These are phyloP conservation scores for Tenthredo distinguenda DNA, from an alignment of 2,888 invertebrate genomes.

Conservation along the genomic window DNA sequence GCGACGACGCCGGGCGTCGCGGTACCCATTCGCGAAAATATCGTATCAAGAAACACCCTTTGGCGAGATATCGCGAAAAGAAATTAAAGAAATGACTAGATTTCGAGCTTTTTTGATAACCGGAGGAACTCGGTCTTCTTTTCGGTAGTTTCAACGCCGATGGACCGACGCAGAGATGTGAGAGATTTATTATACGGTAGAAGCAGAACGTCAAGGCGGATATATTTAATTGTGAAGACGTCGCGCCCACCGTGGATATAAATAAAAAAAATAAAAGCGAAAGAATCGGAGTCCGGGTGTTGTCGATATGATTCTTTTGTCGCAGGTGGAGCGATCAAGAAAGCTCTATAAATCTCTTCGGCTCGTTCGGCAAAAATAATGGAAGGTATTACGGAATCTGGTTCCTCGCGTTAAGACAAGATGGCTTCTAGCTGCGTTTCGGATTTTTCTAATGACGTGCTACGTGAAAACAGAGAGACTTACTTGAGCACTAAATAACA, in stretches of 20 bases:
- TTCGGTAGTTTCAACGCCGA: neutral
- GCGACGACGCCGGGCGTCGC: neutral
- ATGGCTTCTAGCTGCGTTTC: neutral
- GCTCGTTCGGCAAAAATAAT: neutral
- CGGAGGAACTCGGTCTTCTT: neutral
- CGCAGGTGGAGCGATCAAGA: neutral
- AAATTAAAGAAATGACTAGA: neutral
- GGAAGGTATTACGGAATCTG: neutral
- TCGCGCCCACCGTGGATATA: neutral
- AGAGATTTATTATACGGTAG: neutral
- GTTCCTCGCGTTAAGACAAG: neutral
- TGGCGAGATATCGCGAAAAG: neutral
- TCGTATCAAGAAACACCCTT: neutral
- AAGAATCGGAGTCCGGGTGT: neutral
- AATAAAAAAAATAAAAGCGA: neutral
- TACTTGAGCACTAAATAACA: conserved; percentile 45
- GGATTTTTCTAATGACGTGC: neutral
- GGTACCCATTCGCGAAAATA: neutral
- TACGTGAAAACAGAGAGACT: neutral
- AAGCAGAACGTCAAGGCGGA: neutral
- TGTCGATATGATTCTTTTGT: conserved; percentile 1
- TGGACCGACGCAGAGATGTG: no score
- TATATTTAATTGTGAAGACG: neutral
- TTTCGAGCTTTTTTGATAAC: neutral
- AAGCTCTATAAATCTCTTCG: neutral